Evolutionary conservation across 2,888 invertebrate genomes (phyloP), one percentile per base, ranked within the genome.

Genomic region (Hemithea aestivaria): DNA sequence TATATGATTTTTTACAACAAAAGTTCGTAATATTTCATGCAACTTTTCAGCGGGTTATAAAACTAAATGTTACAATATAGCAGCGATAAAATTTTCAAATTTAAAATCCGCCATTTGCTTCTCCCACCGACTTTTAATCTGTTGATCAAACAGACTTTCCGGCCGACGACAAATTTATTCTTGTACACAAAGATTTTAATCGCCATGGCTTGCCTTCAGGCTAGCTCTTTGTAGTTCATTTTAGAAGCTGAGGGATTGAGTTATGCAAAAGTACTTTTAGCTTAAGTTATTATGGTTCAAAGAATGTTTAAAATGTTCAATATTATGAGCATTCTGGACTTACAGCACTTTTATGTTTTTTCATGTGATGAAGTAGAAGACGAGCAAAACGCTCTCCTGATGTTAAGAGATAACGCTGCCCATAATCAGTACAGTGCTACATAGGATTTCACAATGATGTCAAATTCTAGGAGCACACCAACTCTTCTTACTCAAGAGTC

Each of bases 101-200:
- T 66, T 64, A 65, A 72, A 70, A 72, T 71, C 67, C 70, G 65
- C 68, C 73, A 72, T 73, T 76, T 69, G 68, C 48, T 54, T 53
- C 64, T 60, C 60, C 66, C 62, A 64, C 60, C 62, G 66, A 67
- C 61, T 74, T 76, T 73, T 80, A 80, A 81, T 82, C 81, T 79
- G 65, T 68, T 69, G 77, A 81, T 82, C 81, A 81, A 81, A 82
- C 75, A 76, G 66, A 51, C 61, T 62, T 56, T 51, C 27, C 62
- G 66, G 66, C 67, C 66, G 78, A 70, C 71, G 78, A 78, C 76
- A 80, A 80, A 78, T 79, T 80, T 79, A 81, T 80, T 80, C 76
- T 66, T 67, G 75, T 72, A 73, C 67, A 70, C 71, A 59, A 56
- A 70, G 78, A 81, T 80, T 66, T 66, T 76, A 71, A 80, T 79